Conservation (phyloP, 2,113 vertebrate genomes). For the Triplophysa dalaica region DNA sequence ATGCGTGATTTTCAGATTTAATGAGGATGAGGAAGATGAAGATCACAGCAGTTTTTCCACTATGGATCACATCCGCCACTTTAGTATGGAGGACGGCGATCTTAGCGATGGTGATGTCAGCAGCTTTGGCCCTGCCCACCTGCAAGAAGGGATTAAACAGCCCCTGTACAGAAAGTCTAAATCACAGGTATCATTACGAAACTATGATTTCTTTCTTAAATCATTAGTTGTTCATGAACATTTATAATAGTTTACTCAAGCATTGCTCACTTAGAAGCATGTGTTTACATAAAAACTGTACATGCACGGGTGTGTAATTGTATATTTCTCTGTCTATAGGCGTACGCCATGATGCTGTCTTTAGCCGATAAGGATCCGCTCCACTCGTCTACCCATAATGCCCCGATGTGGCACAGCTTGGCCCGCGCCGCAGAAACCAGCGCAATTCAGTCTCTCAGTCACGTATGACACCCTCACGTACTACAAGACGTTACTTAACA, state of each 20-base stretch:
- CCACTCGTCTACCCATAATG: conserved; percentile 81
- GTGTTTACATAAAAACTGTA: neutral
- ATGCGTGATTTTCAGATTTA: conserved; percentile 71
- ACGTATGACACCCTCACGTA: conserved; percentile 82
- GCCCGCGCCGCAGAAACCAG: conserved; percentile 89
- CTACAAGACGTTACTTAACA: conserved; percentile 59
- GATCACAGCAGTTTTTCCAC: conserved; percentile 90
- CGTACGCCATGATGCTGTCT: conserved; percentile 98
- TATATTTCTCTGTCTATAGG: conserved; percentile 67
- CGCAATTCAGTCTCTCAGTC: conserved; percentile 94
- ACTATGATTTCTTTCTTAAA: too few relatives aligned
- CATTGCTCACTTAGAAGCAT: neutral
- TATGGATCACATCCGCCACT: conserved; percentile 94
- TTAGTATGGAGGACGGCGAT: conserved; percentile 92
- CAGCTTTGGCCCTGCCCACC: conserved; percentile 82
- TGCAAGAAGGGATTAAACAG: conserved; percentile 90
- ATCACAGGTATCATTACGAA: conserved; percentile 83
- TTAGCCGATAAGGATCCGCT: conserved; percentile 95
- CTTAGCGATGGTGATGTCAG: conserved; percentile 83
- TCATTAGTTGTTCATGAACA: too few relatives aligned
- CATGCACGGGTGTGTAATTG: conserved; percentile 18
- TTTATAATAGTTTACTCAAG: neutral
- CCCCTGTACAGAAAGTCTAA: conserved; percentile 97
- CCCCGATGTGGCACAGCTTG: conserved; percentile 95
- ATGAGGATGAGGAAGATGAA: conserved; percentile 85